Percentiles rank a stretch among this genome's conserved stretches.
Conservation (phyloP, 1,140 invertebrate species). For the Panagrolaimus sp. region DNA sequence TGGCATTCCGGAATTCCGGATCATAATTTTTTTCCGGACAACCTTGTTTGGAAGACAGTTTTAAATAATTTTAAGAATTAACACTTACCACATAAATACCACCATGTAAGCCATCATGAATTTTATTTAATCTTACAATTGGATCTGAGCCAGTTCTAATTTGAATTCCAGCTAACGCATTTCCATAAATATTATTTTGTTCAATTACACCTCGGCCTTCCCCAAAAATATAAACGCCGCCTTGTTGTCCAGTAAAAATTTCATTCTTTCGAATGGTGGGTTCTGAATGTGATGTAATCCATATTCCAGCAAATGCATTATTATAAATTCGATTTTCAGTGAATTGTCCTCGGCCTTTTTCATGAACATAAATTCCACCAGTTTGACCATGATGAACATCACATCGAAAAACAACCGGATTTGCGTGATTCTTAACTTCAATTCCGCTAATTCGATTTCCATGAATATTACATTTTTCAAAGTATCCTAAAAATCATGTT, state of each 20-base stretch:
- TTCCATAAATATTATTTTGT: conserved; percentile 98
- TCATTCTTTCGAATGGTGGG: conserved; percentile 94
- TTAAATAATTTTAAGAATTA: too few relatives aligned
- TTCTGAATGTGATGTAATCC: conserved; percentile 97
- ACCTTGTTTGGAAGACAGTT: too few relatives aligned
- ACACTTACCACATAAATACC: conserved; percentile 82
- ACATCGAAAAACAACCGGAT: conserved; percentile 93
- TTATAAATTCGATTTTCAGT: conserved; percentile 98
- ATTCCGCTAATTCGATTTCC: conserved; percentile 97
- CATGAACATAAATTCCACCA: conserved; percentile 95
- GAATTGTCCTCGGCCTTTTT: conserved; percentile 89
- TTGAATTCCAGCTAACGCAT: conserved; percentile 93
- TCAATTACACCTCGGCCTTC: conserved; percentile 86
- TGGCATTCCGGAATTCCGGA: too few relatives aligned
- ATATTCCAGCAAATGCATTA: conserved; percentile 81
- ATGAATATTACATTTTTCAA: conserved; percentile 96
- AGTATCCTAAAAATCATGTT: conserved; percentile 77
- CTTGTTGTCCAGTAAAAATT: conserved; percentile 95
- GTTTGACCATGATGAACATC: conserved; percentile 98
- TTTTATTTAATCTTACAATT: conserved; percentile 95
- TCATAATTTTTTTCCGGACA: too few relatives aligned
- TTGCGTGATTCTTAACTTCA: conserved; percentile 90
- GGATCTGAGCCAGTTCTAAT: conserved; percentile 96
- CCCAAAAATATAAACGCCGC: conserved; percentile 97
- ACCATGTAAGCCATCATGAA: conserved; percentile 96